Conservation (phyloP, 2,113 vertebrate genomes). For the Semnornis frantzii region DNA sequence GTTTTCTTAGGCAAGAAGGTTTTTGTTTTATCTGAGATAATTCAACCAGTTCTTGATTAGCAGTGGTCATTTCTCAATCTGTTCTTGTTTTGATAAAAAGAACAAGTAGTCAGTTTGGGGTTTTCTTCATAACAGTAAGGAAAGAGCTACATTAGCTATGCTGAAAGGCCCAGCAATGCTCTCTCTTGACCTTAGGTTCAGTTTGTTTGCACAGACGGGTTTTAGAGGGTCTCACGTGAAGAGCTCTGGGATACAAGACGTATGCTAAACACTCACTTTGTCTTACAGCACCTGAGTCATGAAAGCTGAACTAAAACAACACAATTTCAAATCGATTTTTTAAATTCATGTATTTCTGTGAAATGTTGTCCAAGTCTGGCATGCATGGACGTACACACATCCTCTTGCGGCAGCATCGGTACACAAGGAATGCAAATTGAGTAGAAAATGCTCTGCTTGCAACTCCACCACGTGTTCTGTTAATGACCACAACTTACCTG, state of each 20-base stretch:
- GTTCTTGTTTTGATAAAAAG: not conserved
- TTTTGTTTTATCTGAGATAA: not conserved
- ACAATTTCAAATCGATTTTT: not conserved
- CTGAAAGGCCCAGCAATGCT: not conserved
- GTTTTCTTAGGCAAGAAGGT: not conserved
- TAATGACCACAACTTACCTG: not conserved
- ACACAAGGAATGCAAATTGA: rapidly evolving
- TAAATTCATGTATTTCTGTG: not conserved
- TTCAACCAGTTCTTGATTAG: not conserved
- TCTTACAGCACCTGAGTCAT: not conserved
- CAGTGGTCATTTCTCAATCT: not conserved
- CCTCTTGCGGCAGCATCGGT: too few species aligned
- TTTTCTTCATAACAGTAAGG: not conserved
- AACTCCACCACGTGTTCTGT: too few species aligned
- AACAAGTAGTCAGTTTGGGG: not conserved
- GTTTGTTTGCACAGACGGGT: rapidly evolving
- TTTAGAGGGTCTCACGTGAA: not conserved
- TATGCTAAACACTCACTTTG: not conserved
- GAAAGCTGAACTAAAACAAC: not conserved
- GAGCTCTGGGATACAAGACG: not conserved
- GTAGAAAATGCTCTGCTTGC: not conserved
- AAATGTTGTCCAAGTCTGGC: rapidly evolving
- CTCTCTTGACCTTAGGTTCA: not conserved
- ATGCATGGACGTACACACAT: rapidly evolving
- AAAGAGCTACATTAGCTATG: not conserved